phyloP scores from a whole-genome alignment of 2,797 vertebrate genomes.

The Manis crassicaudata region DNA sequence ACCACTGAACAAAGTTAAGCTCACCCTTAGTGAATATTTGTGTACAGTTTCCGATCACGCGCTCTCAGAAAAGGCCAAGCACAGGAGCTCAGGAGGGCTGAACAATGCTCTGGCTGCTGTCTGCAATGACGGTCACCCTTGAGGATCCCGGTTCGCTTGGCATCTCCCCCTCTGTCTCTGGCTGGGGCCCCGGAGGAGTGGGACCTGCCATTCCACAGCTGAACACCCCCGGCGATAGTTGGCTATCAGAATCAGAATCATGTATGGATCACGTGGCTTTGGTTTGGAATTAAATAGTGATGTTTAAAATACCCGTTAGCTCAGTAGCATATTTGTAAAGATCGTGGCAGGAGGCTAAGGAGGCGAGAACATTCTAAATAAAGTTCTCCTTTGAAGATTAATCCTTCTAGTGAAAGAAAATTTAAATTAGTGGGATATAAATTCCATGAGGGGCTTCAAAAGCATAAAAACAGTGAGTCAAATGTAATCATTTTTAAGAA shows the following conservation, averaged over 20 bases:
- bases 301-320: constrained; percentile 68
- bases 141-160: no score
- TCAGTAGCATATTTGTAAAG: constrained; percentile 57
- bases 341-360: constrained; percentile 64
- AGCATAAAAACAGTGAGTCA: constrained; percentile 35
- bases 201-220: constrained; percentile 57
- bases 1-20: constrained; percentile 58
- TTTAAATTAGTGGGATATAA: constrained; percentile 55
- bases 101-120: constrained; percentile 34
- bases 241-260: constrained; percentile 67
- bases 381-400: constrained; percentile 42
- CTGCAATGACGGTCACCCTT: neutral
- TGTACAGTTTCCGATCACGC: constrained; percentile 20
- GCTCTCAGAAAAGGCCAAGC: constrained; percentile 27
- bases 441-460: neutral
- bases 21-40: constrained; percentile 46
- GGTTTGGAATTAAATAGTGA: constrained; percentile 63
- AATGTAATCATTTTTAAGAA: constrained; percentile 17
- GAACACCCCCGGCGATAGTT: constrained; percentile 55
- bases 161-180: neutral
- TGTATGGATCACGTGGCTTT: constrained; percentile 28
- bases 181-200: neutral
- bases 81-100: neutral
- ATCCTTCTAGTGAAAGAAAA: constrained; percentile 64
- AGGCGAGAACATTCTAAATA: constrained; percentile 46